These are phyloP conservation scores for Uropetala carovei DNA, from an alignment of 2,888 invertebrate genomes.

Conservation along the genomic window DNA sequence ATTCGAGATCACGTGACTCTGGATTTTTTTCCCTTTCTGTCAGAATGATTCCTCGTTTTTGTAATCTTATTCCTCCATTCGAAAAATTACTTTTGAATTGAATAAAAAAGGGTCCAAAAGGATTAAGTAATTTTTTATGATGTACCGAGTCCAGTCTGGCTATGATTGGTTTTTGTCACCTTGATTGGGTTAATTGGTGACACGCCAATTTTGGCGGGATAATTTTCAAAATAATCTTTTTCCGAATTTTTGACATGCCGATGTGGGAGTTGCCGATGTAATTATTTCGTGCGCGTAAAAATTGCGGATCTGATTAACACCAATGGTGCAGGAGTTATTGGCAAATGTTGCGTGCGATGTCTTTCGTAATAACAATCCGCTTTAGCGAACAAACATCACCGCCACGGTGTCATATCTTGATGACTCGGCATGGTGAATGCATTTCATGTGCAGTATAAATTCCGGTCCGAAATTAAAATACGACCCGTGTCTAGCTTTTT, in stretches of 20 bases:
- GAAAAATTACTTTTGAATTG: neutral
- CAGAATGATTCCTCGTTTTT: neutral
- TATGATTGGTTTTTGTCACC: slow-evolving; percentile 46
- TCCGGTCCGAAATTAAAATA: no score
- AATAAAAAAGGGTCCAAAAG: neutral
- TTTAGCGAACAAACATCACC: neutral
- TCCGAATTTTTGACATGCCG: slow-evolving; percentile 26
- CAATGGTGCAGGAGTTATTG: slow-evolving; percentile 17
- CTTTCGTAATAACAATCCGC: slow-evolving; percentile 6
- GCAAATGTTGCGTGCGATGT: slow-evolving; percentile 29
- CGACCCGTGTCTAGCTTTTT: no score
- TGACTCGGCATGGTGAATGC: no score
- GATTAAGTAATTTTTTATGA: neutral
- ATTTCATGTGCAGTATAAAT: no score
- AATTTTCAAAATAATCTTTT: slow-evolving; percentile 51
- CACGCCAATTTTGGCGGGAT: slow-evolving; percentile 56
- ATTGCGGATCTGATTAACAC: slow-evolving; percentile 31
- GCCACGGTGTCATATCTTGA: neutral
- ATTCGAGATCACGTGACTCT: neutral
- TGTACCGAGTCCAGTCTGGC: slow-evolving; percentile 42
- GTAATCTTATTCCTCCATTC: neutral
- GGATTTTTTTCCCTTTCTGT: neutral
- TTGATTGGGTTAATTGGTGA: slow-evolving; percentile 29
- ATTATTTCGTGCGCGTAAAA: slow-evolving; percentile 58
- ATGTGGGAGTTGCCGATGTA: slow-evolving; percentile 27